Evolutionary conservation across 2,797 vertebrate genomes (phyloP).

Genomic region (Paratrypauchen microcephalus): DNA sequence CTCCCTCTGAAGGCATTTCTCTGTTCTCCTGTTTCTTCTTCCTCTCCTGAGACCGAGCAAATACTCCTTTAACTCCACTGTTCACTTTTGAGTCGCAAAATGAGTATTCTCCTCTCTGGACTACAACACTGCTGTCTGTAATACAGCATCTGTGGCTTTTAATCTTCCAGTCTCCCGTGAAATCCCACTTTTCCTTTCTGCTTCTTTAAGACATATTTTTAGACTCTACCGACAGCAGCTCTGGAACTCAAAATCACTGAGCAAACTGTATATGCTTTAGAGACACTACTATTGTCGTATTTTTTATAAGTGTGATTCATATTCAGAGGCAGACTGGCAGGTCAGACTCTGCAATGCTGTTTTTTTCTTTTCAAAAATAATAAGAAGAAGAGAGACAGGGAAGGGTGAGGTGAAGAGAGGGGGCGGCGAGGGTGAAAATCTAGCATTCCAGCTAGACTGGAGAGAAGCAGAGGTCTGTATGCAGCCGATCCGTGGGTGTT

Average conservation of each 20-base stretch:
- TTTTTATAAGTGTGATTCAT: constrained; percentile 26
- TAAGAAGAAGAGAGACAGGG: constrained; percentile 10
- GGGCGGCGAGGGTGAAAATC: constrained; percentile 47
- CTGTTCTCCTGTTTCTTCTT: constrained; percentile 43
- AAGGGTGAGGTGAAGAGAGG: constrained; percentile 39
- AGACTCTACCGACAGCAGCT: constrained; percentile 44
- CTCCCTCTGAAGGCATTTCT: constrained; percentile 33
- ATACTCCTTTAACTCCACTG: constrained; percentile 11
- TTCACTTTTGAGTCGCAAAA: constrained; percentile 40
- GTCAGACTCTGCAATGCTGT: constrained; percentile 21
- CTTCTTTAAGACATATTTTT: constrained; percentile 58
- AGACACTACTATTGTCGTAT: constrained; percentile 6
- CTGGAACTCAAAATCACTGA: constrained; percentile 44
- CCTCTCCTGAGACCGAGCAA: constrained; percentile 30
- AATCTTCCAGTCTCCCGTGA: constrained; percentile 48
- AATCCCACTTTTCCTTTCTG: constrained; percentile 62
- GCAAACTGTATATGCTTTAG: constrained; percentile 36
- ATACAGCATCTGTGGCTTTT: constrained; percentile 64
- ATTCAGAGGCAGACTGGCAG: constrained; percentile 28
- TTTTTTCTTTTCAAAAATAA: constrained; percentile 31
- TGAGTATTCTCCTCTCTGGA: constrained; percentile 50
- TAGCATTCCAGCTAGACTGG: constrained; percentile 62
- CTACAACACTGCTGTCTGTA: constrained; percentile 48
- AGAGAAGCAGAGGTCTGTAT: constrained; percentile 52
- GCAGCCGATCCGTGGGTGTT: constrained; percentile 61